Base-by-base conservation (phyloP, 2,113 vertebrate species). In the Cyprinodon brontotheroides region DNA sequence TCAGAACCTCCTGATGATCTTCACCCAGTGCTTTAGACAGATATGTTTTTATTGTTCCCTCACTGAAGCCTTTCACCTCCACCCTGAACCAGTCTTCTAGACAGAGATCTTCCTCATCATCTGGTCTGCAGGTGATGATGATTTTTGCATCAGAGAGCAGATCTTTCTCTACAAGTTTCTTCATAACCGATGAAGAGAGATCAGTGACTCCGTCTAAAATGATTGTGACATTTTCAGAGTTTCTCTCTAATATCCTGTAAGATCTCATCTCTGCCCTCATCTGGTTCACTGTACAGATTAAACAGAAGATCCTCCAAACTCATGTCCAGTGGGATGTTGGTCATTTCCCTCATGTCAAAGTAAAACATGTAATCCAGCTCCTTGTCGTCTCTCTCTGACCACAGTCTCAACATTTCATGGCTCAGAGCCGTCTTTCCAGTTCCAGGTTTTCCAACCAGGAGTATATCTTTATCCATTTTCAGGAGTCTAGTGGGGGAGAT, bases 311-410 rank as follows among this genome's bases (percentile, higher is more conserved):
- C 77, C 29, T 86, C 12, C 38, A 86, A 20, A 29, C 17, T 75
- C n/a, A 1, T 75, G 3, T 0, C 3, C 9, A 50, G 3, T 12
- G 50, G 3, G 10, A 64, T 20, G n/a, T 20, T 3, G 2, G 57
- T 40, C 11, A 0, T 72, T 38, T 62, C 4, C 60, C 84, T 86
- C 74, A 82, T 80, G 63, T 80, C 80, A 82, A 86, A 77, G 74
- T 86, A 82, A 80, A 86, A 80, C 80, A 86, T 86, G 77, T 82
- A 86, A n/a, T 86, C 70, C 0, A 80, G 66, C 38, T 69, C 48
- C 4, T 6, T 0, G 13, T 13, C 9, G 14, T 83, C 64, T 71
- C 48, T 62, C 72, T 68, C 60, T 62, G 70, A 29, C 84, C 77
- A 86, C 22, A 77, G 70, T 66, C 39, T 83, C 68, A 80, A 14